These are phyloP conservation scores for Phymatocera aterrima DNA, from an alignment of 2,888 invertebrate genomes.

Conservation along the genomic window DNA sequence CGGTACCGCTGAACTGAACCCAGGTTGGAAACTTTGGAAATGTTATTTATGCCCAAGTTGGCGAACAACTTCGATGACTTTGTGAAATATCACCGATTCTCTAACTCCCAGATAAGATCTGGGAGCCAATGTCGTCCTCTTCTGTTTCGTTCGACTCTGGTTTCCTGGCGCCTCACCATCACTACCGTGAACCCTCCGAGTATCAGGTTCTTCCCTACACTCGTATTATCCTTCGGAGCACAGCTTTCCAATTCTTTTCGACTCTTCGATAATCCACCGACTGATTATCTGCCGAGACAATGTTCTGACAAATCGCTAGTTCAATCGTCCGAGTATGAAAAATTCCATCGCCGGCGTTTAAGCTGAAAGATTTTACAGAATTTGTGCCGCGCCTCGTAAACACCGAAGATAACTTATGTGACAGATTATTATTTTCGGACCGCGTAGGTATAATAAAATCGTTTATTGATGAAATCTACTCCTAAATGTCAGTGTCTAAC, in stretches of 20 bases:
- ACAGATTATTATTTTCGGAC: not conserved
- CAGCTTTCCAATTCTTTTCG: conserved; percentile 39
- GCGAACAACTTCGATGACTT: conserved; percentile 72
- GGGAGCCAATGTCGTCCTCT: conserved; percentile 28
- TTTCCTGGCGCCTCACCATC: conserved; percentile 55
- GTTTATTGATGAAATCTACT: conserved; percentile 19
- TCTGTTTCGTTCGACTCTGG: conserved; percentile 38
- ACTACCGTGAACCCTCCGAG: conserved; percentile 56
- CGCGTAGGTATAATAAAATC: not conserved
- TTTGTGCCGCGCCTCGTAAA: not conserved
- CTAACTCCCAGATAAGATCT: conserved; percentile 69
- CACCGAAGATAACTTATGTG: not conserved
- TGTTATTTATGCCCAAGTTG: conserved; percentile 71
- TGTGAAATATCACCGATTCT: conserved; percentile 72
- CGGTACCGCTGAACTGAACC: not conserved
- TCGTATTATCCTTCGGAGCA: not conserved
- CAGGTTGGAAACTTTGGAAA: conserved; percentile 41
- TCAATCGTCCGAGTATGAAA: too few species aligned
- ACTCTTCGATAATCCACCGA: not conserved
- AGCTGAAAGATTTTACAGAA: not conserved
- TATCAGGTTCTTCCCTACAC: conserved; percentile 60
- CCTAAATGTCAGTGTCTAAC: not conserved
- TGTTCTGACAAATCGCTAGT: not conserved
- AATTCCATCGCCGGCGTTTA: not conserved
- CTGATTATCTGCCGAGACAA: not conserved